Conservation (phyloP, 2,113 vertebrate genomes). For the Sialia sialis region DNA sequence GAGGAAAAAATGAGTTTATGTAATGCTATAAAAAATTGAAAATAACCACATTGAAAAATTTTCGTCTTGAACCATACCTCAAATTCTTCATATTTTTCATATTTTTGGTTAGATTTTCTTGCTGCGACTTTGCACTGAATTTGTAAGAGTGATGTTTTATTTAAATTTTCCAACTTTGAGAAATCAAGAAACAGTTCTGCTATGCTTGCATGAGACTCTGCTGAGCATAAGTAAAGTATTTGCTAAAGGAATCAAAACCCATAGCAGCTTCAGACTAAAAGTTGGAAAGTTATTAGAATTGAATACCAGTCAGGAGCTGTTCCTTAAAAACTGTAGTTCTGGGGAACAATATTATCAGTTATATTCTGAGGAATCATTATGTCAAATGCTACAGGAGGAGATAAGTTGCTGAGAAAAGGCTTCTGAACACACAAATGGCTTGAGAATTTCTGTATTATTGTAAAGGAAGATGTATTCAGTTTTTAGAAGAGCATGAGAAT, state of each 20-base stretch:
- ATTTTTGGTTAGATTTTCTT: neutral
- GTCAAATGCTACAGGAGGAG: neutral
- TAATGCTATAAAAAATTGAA: neutral
- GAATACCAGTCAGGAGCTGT: neutral
- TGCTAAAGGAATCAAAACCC: neutral
- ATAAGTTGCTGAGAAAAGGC: neutral
- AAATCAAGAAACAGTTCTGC: neutral
- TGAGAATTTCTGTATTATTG: neutral
- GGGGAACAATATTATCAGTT: neutral
- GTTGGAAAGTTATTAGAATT: neutral
- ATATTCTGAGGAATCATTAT: neutral
- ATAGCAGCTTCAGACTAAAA: neutral
- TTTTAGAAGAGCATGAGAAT: neutral
- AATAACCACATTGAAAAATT: neutral
- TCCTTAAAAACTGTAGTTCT: neutral
- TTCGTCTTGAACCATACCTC: neutral
- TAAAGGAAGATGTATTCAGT: neutral
- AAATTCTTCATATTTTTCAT: neutral
- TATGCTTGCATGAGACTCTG: neutral
- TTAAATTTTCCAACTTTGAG: neutral
- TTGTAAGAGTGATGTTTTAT: neutral
- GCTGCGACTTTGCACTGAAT: neutral
- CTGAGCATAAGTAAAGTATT: neutral
- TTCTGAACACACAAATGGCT: neutral
- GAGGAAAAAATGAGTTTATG: neutral